Conservation (phyloP, 2,797 vertebrate genomes). For the Neostethus bicornis region DNA sequence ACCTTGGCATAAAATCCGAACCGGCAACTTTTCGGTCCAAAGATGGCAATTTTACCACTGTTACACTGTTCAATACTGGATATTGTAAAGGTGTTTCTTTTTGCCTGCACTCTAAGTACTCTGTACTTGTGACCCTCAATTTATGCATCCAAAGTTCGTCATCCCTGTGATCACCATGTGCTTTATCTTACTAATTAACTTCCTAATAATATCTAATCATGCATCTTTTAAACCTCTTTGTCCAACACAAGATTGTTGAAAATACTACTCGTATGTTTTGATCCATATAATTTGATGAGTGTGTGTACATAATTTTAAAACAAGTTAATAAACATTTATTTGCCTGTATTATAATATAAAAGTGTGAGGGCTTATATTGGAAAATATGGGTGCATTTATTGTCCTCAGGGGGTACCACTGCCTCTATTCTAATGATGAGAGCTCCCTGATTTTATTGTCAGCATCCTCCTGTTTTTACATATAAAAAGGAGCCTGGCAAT, state of each 20-base stretch:
- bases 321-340: conserved; percentile 20
- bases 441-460: conserved; percentile 15
- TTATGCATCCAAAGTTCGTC: conserved; percentile 61
- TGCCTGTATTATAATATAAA: no score
- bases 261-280: conserved; percentile 32
- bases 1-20: no score
- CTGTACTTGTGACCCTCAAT: conserved; percentile 53
- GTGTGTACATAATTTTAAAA: conserved; percentile 42
- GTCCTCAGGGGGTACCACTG: conserved; percentile 1
- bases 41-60: no score
- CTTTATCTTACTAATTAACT: conserved; percentile 58
- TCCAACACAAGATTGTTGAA: no score
- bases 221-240: no score
- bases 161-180: conserved; percentile 58
- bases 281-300: conserved; percentile 40
- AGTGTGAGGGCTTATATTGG: no score
- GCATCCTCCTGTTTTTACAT: conserved; percentile 5
- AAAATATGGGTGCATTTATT: conserved; percentile 1
- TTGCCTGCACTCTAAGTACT: no score
- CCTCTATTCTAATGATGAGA: conserved; percentile 18
- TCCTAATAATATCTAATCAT: conserved; percentile 52
- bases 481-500: conserved; percentile 15
- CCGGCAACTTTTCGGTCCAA: no score
- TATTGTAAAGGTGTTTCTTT: no score
- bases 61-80: no score